Evolutionary conservation across 2,888 invertebrate genomes (phyloP).

Genomic region (Hemithea aestivaria): DNA sequence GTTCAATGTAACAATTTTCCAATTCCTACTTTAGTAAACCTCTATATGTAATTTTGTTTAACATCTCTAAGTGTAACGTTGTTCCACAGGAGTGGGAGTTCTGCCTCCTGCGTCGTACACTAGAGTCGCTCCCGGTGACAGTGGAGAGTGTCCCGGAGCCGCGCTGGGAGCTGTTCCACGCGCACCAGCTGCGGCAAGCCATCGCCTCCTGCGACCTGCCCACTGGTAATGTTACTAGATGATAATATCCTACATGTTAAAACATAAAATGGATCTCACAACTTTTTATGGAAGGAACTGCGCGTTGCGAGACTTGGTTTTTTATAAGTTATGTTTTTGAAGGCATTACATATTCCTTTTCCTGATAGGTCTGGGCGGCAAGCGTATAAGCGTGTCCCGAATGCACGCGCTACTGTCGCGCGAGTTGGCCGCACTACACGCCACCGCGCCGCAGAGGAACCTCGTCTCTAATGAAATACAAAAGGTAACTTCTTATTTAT

Average conservation of each 20-base stretch:
- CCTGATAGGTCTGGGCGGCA: constrained; percentile 51
- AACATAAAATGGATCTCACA: no score
- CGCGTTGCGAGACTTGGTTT: no score
- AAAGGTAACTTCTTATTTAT: constrained; percentile 41
- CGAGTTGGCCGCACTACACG: constrained; percentile 60
- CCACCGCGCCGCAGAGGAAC: constrained; percentile 61
- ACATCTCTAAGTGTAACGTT: no score
- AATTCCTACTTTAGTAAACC: no score
- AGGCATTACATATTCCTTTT: no score
- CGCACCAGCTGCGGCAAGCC: constrained; percentile 58
- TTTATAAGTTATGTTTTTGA: no score
- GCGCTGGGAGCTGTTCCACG: constrained; percentile 70
- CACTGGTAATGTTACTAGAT: constrained; percentile 40
- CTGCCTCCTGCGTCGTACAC: constrained; percentile 61
- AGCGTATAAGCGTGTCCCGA: constrained; percentile 63
- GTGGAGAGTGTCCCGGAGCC: constrained; percentile 54
- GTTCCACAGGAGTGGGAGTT: constrained; percentile 59
- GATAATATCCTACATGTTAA: no score
- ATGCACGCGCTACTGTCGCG: constrained; percentile 63
- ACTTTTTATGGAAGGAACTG: no score
- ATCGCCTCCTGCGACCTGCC: constrained; percentile 62
- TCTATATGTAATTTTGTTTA: no score
- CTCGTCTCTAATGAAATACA: constrained; percentile 65
- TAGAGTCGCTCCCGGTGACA: constrained; percentile 54
- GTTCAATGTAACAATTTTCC: no score